phyloP scores from a whole-genome alignment of 1,140 invertebrate genomes.

The Cecropterus lyciades region DNA sequence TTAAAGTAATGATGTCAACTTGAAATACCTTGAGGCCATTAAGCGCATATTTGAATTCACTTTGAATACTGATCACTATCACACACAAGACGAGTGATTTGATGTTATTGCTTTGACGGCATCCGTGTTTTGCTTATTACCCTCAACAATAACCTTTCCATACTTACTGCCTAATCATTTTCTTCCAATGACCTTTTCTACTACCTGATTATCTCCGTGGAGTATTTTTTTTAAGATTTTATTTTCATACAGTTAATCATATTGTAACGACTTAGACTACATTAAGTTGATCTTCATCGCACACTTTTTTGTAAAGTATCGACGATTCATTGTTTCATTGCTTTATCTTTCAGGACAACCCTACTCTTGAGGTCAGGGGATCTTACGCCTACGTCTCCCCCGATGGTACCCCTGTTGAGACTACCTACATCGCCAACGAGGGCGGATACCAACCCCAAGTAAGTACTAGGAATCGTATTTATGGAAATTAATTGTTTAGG shows the following conservation, averaged over 20 bases:
- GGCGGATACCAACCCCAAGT: conserved; percentile 85
- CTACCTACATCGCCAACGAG: conserved; percentile 85
- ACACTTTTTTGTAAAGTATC: background rate
- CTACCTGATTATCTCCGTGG: too few relatives aligned
- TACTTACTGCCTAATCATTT: too few relatives aligned
- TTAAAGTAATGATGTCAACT: conserved; percentile 7
- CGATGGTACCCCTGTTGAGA: conserved; percentile 73
- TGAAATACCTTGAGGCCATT: conserved; percentile 13
- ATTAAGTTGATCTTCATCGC: too few relatives aligned
- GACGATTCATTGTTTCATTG: background rate
- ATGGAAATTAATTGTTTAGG: too few relatives aligned
- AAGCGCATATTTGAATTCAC: conserved; percentile 15
- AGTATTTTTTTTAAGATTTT: too few relatives aligned
- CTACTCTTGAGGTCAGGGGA: conserved; percentile 78
- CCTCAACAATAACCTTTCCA: background rate
- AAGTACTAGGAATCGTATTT: too few relatives aligned
- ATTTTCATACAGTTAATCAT: too few relatives aligned
- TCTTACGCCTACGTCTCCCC: conserved; percentile 83
- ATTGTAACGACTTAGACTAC: too few relatives aligned
- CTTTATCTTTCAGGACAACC: conserved; percentile 51
- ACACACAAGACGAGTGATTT: conserved; percentile 28
- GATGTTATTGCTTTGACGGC: conserved; percentile 13
- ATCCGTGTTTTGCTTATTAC: conserved; percentile 19
- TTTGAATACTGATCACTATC: conserved; percentile 15
- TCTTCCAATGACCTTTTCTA: too few relatives aligned